Conservation (phyloP, 2,797 vertebrate species). For the Acomys russatus region DNA sequence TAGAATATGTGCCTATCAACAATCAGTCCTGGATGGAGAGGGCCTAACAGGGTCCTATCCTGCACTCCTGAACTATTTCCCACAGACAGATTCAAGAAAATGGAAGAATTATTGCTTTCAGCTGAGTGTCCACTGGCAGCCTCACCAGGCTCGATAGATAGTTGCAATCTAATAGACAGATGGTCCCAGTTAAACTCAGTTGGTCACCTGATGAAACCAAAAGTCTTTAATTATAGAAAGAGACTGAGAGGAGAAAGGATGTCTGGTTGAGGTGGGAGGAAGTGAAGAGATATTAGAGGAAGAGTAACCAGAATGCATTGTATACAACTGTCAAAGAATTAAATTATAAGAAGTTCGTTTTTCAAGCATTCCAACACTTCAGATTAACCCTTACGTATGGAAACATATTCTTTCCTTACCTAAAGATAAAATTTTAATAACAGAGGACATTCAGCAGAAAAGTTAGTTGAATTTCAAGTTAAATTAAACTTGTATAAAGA, state of each 20-base stretch:
- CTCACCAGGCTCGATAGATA: not conserved
- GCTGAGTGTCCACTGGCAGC: not conserved
- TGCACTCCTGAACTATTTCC: not conserved
- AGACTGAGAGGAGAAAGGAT: not conserved
- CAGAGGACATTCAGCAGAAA: not conserved
- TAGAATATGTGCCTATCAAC: not conserved
- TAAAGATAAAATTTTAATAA: slow-evolving; percentile 2
- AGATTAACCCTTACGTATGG: not conserved
- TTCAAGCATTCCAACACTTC: not conserved
- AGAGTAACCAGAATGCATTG: not conserved
- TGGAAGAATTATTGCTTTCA: not conserved
- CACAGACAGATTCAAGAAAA: not conserved
- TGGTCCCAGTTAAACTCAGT: not conserved
- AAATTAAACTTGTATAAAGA: not conserved
- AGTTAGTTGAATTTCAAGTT: not conserved
- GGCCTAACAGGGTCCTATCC: not conserved
- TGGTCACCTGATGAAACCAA: not conserved
- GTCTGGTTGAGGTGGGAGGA: not conserved
- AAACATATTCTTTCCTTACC: not conserved
- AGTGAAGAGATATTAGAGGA: not conserved
- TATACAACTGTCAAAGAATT: not conserved
- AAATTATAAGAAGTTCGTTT: not conserved
- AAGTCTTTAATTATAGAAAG: not conserved
- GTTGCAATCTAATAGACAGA: not conserved
- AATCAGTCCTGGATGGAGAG: not conserved